Percentiles rank a stretch among this genome's conserved stretches.
Evolutionary conservation across 2,113 vertebrate genomes (phyloP).

Genomic region (Chrysochloris asiatica): DNA sequence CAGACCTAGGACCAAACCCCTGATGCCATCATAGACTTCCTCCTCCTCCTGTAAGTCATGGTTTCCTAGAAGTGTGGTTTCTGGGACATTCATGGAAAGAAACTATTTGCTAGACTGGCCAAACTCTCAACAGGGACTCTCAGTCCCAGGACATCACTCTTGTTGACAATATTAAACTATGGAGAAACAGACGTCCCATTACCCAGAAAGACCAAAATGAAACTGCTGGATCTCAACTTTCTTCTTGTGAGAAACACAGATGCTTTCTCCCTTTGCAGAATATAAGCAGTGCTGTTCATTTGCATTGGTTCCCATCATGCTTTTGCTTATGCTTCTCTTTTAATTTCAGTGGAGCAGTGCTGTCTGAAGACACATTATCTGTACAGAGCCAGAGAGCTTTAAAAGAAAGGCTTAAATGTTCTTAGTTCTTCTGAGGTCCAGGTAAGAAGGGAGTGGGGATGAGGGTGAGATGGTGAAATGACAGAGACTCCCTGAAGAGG

Average conservation of each 20-base stretch:
- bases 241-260: not conserved
- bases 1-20: conserved; percentile 45
- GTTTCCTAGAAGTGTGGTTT: not conserved
- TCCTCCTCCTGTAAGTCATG: not conserved
- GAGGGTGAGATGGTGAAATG: too few relatives aligned
- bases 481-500: not conserved
- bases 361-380: not conserved
- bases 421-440: conserved; percentile 44
- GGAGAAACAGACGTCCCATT: not conserved
- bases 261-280: not conserved
- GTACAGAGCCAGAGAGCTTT: conserved; percentile 40
- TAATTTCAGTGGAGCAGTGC: not conserved
- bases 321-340: conserved; percentile 27
- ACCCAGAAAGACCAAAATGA: not conserved
- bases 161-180: not conserved
- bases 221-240: not conserved
- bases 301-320: not conserved
- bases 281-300: not conserved
- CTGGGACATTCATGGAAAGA: not conserved
- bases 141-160: not conserved
- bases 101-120: not conserved
- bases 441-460: not conserved
- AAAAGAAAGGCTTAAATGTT: conserved; percentile 6
- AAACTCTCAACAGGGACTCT: not conserved
- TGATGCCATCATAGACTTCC: not conserved